Conservation (phyloP, 2,888 invertebrate species). For the Slavum lentiscoides region DNA sequence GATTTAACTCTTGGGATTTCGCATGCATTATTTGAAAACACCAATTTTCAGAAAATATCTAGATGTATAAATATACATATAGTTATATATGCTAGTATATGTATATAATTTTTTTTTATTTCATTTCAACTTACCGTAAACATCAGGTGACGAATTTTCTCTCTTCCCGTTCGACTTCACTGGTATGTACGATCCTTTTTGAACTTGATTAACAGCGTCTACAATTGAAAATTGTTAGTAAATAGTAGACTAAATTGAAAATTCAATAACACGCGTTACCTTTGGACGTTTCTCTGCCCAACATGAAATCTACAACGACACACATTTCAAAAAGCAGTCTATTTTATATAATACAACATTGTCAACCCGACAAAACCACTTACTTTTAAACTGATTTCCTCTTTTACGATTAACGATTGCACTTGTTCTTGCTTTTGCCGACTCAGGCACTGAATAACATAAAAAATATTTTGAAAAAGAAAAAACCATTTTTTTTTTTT, state of each 20-base stretch:
- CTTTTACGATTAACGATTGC: conserved; percentile 13
- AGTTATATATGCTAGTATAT: neutral
- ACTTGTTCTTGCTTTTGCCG: conserved; percentile 16
- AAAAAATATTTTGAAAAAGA: neutral
- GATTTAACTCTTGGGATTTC: neutral
- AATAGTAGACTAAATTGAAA: neutral
- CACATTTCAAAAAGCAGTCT: neutral
- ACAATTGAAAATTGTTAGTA: neutral
- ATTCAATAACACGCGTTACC: conserved; percentile 6
- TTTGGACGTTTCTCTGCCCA: conserved; percentile 36
- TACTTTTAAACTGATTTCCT: conserved; percentile 51
- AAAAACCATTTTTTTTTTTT: neutral
- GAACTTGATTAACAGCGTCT: conserved; percentile 17
- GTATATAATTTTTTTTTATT: no score
- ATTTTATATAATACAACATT: neutral
- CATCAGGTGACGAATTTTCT: neutral
- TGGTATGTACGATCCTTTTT: conserved; percentile 49
- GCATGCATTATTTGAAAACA: neutral
- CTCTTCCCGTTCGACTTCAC: conserved; percentile 36
- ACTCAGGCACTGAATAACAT: conserved; percentile 9
- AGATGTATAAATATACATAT: neutral
- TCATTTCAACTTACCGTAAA: conserved; percentile 11
- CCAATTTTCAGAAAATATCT: neutral
- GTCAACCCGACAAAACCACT: neutral
- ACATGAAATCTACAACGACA: conserved; percentile 31